phyloP scores from a whole-genome alignment of 2,113 vertebrate species.

The Cacatua alba region DNA sequence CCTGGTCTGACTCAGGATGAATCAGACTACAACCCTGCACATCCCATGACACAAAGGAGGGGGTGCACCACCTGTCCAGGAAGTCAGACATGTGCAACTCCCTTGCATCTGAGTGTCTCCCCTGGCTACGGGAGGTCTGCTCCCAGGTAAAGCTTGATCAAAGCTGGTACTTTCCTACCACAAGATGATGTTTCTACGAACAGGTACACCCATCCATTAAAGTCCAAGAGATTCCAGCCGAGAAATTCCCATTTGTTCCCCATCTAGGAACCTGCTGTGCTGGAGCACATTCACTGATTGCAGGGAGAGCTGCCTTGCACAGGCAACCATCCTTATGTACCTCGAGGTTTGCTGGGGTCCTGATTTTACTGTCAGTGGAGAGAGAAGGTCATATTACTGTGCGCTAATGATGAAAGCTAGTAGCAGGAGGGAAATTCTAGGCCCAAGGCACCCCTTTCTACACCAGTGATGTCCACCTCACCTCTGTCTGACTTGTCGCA shows the following conservation, averaged over 20 bases:
- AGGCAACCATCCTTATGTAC: background rate
- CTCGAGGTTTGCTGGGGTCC: background rate
- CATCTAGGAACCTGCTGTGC: background rate
- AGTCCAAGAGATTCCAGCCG: background rate
- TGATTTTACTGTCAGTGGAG: background rate
- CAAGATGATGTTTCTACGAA: background rate
- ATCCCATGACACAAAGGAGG: background rate
- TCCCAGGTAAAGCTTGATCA: background rate
- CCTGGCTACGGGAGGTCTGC: background rate
- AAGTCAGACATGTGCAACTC: background rate
- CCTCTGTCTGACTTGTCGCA: background rate
- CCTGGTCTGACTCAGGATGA: background rate
- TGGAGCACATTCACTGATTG: background rate
- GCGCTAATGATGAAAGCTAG: background rate
- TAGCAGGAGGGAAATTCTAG: background rate
- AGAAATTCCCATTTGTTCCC: background rate
- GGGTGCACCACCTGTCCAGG: rapidly evolving
- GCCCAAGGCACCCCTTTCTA: background rate
- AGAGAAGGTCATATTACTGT: background rate
- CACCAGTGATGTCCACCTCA: background rate
- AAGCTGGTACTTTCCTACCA: background rate
- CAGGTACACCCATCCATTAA: background rate
- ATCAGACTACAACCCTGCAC: background rate
- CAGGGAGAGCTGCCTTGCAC: background rate
- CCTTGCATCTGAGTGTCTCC: background rate